Evolutionary conservation across 2,113 vertebrate genomes (phyloP), one percentile per base, ranked within the genome.

Genomic region (Apteryx mantelli): DNA sequence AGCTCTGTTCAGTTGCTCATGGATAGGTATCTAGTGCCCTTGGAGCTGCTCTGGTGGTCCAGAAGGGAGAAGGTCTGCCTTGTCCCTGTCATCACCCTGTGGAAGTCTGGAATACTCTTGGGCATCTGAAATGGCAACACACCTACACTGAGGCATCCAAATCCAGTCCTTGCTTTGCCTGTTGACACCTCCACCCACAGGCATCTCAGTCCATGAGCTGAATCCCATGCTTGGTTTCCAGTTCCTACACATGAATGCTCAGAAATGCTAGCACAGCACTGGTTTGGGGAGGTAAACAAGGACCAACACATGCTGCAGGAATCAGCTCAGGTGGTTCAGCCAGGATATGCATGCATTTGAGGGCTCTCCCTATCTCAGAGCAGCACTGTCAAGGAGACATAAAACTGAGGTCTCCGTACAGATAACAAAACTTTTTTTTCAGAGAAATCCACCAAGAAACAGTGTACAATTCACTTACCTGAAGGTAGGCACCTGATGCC

Each of bases 261-360:
- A 13, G 40, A 68, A 17, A 7, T 17, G 28, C 36, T 55, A 30
- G 26, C 22, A 68, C 13, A 53, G 32, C 30, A 5, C 4, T 65
- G 48, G 3, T 0, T 46, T 8, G 13, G 11, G 24, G 9, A 34
- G 58, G 25, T 11, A 69, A 40, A 55, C 3, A 21, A 34, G 17
- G 30, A 60, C 17, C 36, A 60, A 9, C 9, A 44, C 32, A 21
- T 17, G 2, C 1, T 53, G 5, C 28, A 89, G 46, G 38, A 61
- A 61, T 6, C 11, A 13, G 16, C 7, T 64, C 5, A 50, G 20
- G 5, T 3, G 4, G 21, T 42, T 80, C 32, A 8, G 4, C 19
- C 4, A 48, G 68, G 12, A 28, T 17, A 52, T 5, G 7, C 6
- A 12, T 4, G 1, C 4, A 3, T 3, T 25, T 34, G 34, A 14